These are phyloP conservation scores for Mugil cephalus DNA, from an alignment of 2,113 vertebrate genomes.

Conservation along the genomic window DNA sequence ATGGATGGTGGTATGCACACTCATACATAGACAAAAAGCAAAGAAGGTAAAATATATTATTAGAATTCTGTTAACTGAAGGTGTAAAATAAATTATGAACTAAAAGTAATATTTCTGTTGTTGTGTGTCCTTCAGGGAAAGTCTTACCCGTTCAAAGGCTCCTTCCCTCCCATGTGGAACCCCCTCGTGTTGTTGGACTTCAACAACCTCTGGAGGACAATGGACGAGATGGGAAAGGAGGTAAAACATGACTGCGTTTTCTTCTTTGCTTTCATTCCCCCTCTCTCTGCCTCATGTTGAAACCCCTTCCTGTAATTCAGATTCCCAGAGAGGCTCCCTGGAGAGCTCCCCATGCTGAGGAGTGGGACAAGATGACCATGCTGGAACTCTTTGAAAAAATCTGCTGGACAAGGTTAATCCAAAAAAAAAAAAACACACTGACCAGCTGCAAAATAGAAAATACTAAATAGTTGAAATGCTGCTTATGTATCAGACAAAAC, in stretches of 20 bases:
- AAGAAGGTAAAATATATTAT: no score
- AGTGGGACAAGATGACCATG: conserved; percentile 98
- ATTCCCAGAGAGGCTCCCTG: conserved; percentile 96
- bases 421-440: conserved; percentile 2
- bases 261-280: accelerated
- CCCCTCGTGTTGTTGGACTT: conserved; percentile 91
- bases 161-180: conserved; percentile 93
- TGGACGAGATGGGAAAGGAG: conserved; percentile 96
- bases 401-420: conserved; percentile 93
- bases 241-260: conserved; percentile 71
- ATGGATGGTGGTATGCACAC: no score
- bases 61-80: no score
- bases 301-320: conserved; percentile 72
- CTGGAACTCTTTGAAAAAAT: conserved; percentile 89
- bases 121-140: conserved; percentile 87
- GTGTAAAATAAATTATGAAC: no score
- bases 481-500: no score
- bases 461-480: no score
- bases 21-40: no score
- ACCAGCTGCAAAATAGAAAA: background rate
- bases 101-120: no score
- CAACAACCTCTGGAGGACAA: conserved; percentile 94
- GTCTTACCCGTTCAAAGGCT: conserved; percentile 90
- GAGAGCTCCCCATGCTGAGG: conserved; percentile 93
- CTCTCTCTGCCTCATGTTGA: background rate